Percentiles rank a stretch among this genome's conserved stretches.
Conservation (phyloP, 92 coral and sea anemone species). For the Phenganax subtilis region DNA sequence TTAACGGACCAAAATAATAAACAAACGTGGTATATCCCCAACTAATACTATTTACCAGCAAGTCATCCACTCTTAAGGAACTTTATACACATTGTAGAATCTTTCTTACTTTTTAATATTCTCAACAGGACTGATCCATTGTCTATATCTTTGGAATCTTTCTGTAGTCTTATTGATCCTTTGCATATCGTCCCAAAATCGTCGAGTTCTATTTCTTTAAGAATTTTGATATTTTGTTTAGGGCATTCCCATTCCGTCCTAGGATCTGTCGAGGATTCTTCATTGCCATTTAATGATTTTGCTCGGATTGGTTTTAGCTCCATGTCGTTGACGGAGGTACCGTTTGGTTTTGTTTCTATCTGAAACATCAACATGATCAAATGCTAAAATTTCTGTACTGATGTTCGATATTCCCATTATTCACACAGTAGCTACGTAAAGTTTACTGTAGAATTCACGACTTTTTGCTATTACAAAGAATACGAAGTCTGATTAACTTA, state of each 20-base stretch:
- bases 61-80: too few relatives aligned
- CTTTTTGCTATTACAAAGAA: background rate
- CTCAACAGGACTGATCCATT: slow-evolving; percentile 33
- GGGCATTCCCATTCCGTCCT: slow-evolving; percentile 31
- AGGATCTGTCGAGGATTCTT: slow-evolving; percentile 19
- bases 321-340: background rate
- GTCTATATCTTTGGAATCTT: background rate
- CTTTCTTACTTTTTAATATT: slow-evolving; percentile 31
- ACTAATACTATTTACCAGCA: too few relatives aligned
- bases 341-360: slow-evolving; percentile 17
- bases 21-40: too few relatives aligned
- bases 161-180: slow-evolving; percentile 6
- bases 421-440: background rate
- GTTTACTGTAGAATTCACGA: background rate
- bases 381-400: background rate
- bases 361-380: background rate
- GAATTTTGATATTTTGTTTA: background rate
- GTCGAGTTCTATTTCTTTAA: slow-evolving; percentile 19
- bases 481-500: background rate
- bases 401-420: background rate
- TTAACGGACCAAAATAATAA: too few relatives aligned
- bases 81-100: background rate
- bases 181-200: slow-evolving; percentile 32
- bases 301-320: slow-evolving; percentile 34
- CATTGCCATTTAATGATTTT: slow-evolving; percentile 11